These are phyloP conservation scores for Hexactinellida sp. DNA, from an alignment of 37 sponge, comb jelly and placozoan genomes.

Conservation along the genomic window DNA sequence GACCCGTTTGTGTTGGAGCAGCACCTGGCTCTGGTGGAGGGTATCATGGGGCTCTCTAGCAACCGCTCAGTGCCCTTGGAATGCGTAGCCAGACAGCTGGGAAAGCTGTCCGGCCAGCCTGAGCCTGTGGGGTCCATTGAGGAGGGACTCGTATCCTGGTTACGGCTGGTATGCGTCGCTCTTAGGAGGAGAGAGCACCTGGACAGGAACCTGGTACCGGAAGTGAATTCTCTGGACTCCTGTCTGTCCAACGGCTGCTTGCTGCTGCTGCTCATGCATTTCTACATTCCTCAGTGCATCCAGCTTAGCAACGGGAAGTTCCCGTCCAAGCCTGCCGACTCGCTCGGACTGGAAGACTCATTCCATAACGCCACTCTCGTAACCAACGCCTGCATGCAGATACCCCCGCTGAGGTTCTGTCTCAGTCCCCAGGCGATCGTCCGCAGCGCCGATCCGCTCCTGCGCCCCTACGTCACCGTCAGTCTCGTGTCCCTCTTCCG, in stretches of 20 bases:
- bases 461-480: background rate
- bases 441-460: background rate
- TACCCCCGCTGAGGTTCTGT: background rate
- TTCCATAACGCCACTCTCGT: conserved; percentile 9
- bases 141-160: background rate
- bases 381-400: conserved; percentile 1
- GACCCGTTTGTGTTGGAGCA: background rate
- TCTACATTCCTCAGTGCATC: background rate
- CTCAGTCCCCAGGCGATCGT: background rate
- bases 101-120: background rate
- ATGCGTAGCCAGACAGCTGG: background rate
- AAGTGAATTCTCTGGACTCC: background rate
- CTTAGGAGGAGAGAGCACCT: background rate
- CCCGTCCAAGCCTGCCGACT: background rate
- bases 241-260: background rate
- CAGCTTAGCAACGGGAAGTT: background rate
- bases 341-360: background rate
- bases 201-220: background rate
- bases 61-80: background rate
- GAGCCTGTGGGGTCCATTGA: background rate
- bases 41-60: background rate
- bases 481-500: background rate
- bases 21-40: background rate
- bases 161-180: background rate
- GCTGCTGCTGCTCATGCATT: background rate